Evolutionary conservation across 1,140 invertebrate species (phyloP), one percentile per base, ranked within the genome.

Genomic region (Amyelois transitella): DNA sequence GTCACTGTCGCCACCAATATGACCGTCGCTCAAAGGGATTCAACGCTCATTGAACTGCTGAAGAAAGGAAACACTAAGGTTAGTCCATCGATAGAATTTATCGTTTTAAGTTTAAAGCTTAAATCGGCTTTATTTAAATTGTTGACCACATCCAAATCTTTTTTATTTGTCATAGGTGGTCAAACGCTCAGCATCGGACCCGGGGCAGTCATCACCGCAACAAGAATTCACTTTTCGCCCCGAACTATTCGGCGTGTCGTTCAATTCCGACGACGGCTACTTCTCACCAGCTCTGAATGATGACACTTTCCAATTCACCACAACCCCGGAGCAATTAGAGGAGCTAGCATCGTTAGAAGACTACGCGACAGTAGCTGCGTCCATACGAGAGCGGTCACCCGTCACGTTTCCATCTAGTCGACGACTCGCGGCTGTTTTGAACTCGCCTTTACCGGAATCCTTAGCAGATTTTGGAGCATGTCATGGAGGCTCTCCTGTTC

Each of bases 401-500:
- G 92, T 93, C 62, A 91, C 73, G 44, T 92, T 92, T 67, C 91
- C 92, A 8, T 92, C 93, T 1, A 94, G 93, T 76, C 91, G 93
- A 43, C 92, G 93, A 53, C 86, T 95, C 1, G 93, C 94, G 72
- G 93, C 93, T 0, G 90, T 94, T 3, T 85, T 94, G 2, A 93
- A 94, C 68, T 94, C 93, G 1, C 93, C 93, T 0, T 75, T 94
- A 10, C 94, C 94, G 0, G 94, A 94, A 75, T 94, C 93, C 22
- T 80, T 96, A 58, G 94, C 94, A 1, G 94, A 95, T 73, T 95
- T 96, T 76, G 93, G 93, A 67, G 93, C 94, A 19, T 95, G 92
- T 73, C 91, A 93, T 83, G 85, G 81, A 32, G 82, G 85, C 21
- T 91, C 91, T 17, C 92, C 75, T 70, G 91, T 69, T 62, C 69